phyloP scores from a whole-genome alignment of 2,888 invertebrate species.

The Pemphredon lugubris region DNA sequence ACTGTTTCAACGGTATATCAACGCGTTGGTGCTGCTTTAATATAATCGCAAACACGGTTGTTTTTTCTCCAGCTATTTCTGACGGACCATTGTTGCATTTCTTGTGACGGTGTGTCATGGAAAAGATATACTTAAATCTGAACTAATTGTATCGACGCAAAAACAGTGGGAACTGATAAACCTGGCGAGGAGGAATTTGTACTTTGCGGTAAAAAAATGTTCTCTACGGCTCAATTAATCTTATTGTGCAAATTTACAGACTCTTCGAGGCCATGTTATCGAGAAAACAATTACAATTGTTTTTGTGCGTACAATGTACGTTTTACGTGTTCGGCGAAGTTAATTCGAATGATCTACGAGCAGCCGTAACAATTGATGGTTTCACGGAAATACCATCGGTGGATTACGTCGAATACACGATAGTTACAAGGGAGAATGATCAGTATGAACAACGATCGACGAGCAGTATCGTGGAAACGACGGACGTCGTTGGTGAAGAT shows the following conservation, averaged over 20 bases:
- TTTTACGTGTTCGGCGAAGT: slow-evolving; percentile 55
- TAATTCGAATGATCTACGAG: slow-evolving; percentile 13
- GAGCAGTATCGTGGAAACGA: background rate
- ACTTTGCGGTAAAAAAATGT: no score
- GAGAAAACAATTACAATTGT: slow-evolving; percentile 56
- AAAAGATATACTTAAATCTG: no score
- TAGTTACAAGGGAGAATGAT: slow-evolving; percentile 3
- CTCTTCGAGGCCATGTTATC: slow-evolving; percentile 55
- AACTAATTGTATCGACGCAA: no score
- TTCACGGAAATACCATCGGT: background rate
- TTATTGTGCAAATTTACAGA: slow-evolving; percentile 12
- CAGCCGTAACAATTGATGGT: slow-evolving; percentile 11
- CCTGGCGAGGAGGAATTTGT: no score
- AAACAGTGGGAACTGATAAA: no score
- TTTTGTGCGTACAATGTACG: slow-evolving; percentile 59
- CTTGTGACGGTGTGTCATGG: no score
- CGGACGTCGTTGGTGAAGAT: background rate
- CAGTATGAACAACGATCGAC: background rate
- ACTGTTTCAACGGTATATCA: background rate
- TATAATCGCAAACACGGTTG: no score
- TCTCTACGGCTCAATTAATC: no score
- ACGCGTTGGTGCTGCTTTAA: background rate
- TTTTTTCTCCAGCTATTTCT: no score
- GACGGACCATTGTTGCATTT: no score
- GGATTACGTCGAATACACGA: slow-evolving; percentile 5